A percentile compares a stretch with the other conserved stretches of the same genome.
These are phyloP conservation scores for Eulemur rubriventer DNA, from an alignment of 2,797 vertebrate species.

Conservation along the genomic window DNA sequence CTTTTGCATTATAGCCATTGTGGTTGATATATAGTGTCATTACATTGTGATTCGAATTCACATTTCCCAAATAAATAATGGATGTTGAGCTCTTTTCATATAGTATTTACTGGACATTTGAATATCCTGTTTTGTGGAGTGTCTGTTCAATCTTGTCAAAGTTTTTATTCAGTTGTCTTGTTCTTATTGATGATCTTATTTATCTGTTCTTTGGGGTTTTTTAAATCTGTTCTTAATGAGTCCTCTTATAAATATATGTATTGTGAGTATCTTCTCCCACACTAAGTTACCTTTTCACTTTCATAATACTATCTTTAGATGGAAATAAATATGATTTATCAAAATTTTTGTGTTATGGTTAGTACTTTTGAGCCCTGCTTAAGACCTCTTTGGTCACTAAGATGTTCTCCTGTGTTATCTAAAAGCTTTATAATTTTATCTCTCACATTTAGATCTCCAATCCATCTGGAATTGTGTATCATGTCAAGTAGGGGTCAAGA, in stretches of 20 bases:
- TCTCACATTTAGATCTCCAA: background rate
- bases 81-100: background rate
- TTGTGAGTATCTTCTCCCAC: background rate
- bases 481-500: background rate
- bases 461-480: background rate
- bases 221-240: background rate
- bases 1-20: background rate
- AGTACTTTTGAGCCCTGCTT: background rate
- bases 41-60: background rate
- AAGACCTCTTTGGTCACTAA: background rate
- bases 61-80: background rate
- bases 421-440: background rate
- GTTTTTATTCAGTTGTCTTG: background rate
- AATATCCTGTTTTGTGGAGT: background rate
- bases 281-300: background rate
- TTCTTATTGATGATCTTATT: background rate
- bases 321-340: slow-evolving; percentile 15
- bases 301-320: background rate
- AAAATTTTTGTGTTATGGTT: background rate
- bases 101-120: background rate
- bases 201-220: background rate
- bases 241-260: background rate
- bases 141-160: background rate
- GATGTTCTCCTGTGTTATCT: background rate
- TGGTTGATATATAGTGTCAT: background rate